Evolutionary conservation across 1,140 invertebrate genomes (phyloP), one percentile per base, ranked within the genome.

Genomic region (Lordiphosa collinella): DNA sequence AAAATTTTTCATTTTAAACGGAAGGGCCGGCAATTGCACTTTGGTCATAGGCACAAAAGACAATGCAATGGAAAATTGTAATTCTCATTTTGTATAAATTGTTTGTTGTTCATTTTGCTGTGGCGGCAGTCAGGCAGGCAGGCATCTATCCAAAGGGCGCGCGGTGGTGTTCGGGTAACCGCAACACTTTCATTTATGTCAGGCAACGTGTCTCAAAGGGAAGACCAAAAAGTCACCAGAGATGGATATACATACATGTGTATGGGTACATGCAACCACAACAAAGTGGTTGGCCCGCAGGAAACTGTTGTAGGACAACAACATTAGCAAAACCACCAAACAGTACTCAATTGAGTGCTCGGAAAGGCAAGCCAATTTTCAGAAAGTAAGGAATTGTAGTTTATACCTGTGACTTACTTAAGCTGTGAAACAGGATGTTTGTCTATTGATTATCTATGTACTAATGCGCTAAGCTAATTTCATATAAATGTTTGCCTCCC

Each of bases 41-140:
- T 11, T 36, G 43, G 14, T 32, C 49, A 64, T 50, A 44, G 52
- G 16, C 47, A 57, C 41, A 51, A 52, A 64, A 82, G 51, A 80
- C 76, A 80, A 80, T 71, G 66, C 50, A 74, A 75, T 67, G 56
- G 64, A 80, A 29, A 29, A 67, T 71, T 75, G 71, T 82, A 75
- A 63, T 80, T 62, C 53, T 54, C 41, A 43, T 50, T 44, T 56
- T 66, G 37, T 18, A 31, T 51, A 32, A 34, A 37, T 46, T 38
- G 29, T 40, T 66, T 18, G n/a, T 35, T 18, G 31, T 14, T 38
- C 9, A 46, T 37, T 47, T 48, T 41, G 40, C 41, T 31, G 9
- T 11, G 13, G 2, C 34, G 31, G 8, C 40, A 16, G 10, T 44
- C 9, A 13, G 25, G 6, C 11, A 22, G 18, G 18, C 18, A 22